Percentiles rank a stretch among this genome's conserved stretches.
phyloP scores from a whole-genome alignment of 2,888 invertebrate genomes.

The Melieria crassipennis region DNA sequence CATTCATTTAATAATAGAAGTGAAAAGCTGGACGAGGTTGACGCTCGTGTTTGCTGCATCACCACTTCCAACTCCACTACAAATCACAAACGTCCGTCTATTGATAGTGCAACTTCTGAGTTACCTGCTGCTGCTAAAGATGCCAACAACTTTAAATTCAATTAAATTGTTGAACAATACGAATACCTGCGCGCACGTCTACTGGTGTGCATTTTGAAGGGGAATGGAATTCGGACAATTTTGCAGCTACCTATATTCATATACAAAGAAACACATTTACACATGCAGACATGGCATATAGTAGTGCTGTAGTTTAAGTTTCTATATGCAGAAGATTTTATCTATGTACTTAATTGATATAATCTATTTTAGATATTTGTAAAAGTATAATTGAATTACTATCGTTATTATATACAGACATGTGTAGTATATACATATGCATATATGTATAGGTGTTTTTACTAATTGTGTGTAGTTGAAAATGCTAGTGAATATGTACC shows the following conservation, averaged over 20 bases:
- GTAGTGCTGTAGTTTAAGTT: constrained; percentile 2
- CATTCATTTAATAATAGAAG: constrained; percentile 52
- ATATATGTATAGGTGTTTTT: neutral
- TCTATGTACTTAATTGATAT: too few species aligned
- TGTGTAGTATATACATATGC: constrained; percentile 5
- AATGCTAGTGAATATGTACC: neutral
- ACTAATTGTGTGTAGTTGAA: neutral
- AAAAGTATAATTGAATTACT: neutral
- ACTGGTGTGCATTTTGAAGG: neutral
- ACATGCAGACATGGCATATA: constrained; percentile 1
- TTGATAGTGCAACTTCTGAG: constrained; percentile 35
- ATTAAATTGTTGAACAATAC: neutral
- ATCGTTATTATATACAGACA: neutral
- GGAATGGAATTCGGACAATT: neutral
- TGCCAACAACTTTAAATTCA: constrained; percentile 13
- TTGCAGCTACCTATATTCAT: neutral
- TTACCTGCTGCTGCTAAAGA: constrained; percentile 20
- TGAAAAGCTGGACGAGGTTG: constrained; percentile 1
- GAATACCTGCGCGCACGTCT: neutral
- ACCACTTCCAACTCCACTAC: constrained; percentile 25
- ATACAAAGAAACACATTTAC: constrained; percentile 2
- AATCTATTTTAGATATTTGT: neutral
- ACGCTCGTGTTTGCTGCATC: constrained; percentile 23
- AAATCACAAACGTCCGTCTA: constrained; percentile 41
- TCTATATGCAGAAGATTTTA: neutral